Percentiles rank a stretch among this genome's conserved stretches.
Evolutionary conservation across 2,888 invertebrate species (phyloP).

Genomic region (Drosophila lacicola): DNA sequence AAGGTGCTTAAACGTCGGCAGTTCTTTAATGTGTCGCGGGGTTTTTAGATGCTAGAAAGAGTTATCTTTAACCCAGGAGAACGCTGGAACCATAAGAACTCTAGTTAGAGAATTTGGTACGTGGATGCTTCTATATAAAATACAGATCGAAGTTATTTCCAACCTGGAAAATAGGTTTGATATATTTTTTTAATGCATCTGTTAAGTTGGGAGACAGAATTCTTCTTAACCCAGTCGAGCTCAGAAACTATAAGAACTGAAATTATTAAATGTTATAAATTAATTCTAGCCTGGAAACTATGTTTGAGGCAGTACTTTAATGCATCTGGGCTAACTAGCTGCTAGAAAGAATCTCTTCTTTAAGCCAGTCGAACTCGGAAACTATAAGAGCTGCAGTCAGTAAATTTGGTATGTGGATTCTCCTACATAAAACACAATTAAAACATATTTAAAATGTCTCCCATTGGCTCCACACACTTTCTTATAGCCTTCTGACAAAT

Average conservation of each 20-base stretch:
- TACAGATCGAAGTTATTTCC: not conserved
- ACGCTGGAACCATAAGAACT: not conserved
- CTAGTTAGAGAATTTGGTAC: not conserved
- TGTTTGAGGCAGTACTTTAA: too few relatives aligned
- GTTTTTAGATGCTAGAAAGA: too few relatives aligned
- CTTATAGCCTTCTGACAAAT: too few relatives aligned
- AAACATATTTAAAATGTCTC: not conserved
- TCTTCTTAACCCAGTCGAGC: too few relatives aligned
- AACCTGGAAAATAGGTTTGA: too few relatives aligned
- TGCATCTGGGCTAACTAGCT: too few relatives aligned
- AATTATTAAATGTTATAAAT: too few relatives aligned
- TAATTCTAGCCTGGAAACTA: too few relatives aligned
- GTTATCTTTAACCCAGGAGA: not conserved
- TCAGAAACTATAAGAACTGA: too few relatives aligned
- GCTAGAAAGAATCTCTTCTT: not conserved
- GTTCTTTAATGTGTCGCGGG: too few relatives aligned
- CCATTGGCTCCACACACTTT: not conserved
- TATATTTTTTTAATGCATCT: too few relatives aligned
- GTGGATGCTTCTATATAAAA: not conserved
- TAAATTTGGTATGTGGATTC: not conserved
- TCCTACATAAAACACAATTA: not conserved
- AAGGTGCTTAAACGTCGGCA: not conserved
- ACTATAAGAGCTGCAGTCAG: not conserved
- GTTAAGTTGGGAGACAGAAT: too few relatives aligned
- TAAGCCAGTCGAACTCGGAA: not conserved